phyloP scores from a whole-genome alignment of 2,113 vertebrate genomes.

The Coptodon rendalli region DNA sequence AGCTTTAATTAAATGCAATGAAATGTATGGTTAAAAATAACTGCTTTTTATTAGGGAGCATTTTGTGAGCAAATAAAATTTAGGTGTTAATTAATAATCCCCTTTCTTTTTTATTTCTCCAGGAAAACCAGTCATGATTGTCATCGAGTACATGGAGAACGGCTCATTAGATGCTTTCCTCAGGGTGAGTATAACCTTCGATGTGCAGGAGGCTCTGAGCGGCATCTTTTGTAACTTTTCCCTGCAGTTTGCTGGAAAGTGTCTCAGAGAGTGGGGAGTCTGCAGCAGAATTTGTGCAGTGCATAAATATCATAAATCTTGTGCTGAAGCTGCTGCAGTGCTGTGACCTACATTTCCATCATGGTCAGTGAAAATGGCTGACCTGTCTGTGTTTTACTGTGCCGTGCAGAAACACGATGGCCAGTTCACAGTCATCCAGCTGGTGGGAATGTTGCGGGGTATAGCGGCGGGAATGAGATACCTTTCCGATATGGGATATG shows the following conservation, averaged over 20 bases:
- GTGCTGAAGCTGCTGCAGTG: constrained; percentile 32
- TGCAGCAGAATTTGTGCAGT: constrained; percentile 4
- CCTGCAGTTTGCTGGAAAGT: neutral
- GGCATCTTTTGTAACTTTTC: neutral
- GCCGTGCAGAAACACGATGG: constrained; percentile 88
- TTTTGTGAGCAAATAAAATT: constrained; percentile 32
- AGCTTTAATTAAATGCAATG: constrained; percentile 62
- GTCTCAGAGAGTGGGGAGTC: constrained; percentile 27
- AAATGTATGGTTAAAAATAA: constrained; percentile 50
- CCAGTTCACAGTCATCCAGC: constrained; percentile 96
- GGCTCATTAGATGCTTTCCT: constrained; percentile 96
- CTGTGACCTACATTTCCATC: constrained; percentile 43
- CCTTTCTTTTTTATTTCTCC: constrained; percentile 26
- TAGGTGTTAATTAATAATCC: constrained; percentile 41
- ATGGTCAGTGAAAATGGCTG: constrained; percentile 47
- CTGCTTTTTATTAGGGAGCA: constrained; percentile 9
- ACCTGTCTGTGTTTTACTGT: constrained; percentile 16
- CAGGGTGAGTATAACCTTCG: constrained; percentile 78
- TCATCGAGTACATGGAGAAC: constrained; percentile 99
- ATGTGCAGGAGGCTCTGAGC: neutral
- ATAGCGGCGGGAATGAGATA: constrained; percentile 98
- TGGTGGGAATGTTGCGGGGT: constrained; percentile 96
- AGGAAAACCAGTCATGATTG: constrained; percentile 99
- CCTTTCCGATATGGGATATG: constrained; percentile 96
- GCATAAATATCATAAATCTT: constrained; percentile 53